Percentiles rank a stretch among this genome's conserved stretches.
These are phyloP conservation scores for Oxyscelio sp. DNA, from an alignment of 2,888 invertebrate species.

Conservation along the genomic window DNA sequence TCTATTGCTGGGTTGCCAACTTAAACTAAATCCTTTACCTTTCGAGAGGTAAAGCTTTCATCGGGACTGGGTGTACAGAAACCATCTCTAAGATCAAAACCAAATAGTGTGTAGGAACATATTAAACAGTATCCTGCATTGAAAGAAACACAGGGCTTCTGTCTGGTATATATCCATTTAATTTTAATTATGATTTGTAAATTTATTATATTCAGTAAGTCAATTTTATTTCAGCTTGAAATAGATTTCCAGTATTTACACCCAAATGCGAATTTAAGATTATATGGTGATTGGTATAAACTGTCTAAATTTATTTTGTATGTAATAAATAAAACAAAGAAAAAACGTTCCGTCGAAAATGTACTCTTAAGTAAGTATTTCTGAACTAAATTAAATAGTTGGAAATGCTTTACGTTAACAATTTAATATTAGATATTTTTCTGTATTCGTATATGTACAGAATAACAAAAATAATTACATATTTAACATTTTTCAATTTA, in stretches of 20 bases:
- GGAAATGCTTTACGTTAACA: not conserved
- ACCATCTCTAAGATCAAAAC: not conserved
- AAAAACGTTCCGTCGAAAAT: too few relatives aligned
- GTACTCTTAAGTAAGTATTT: not conserved
- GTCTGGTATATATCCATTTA: not conserved
- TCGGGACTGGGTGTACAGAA: too few relatives aligned
- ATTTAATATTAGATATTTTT: slow-evolving; percentile 1
- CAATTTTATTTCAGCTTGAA: slow-evolving; percentile 12
- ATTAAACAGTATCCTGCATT: slow-evolving; percentile 3
- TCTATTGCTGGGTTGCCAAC: too few relatives aligned
- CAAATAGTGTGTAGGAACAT: not conserved
- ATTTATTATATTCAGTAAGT: not conserved
- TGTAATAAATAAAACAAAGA: not conserved
- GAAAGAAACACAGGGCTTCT: slow-evolving; percentile 2
- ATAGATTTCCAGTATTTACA: not conserved
- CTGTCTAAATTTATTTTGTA: not conserved
- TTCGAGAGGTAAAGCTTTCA: too few relatives aligned
- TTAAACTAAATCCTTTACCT: too few relatives aligned
- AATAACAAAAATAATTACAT: too few relatives aligned
- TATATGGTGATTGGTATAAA: slow-evolving; percentile 8
- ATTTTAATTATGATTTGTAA: not conserved
- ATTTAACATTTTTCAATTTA: too few relatives aligned
- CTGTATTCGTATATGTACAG: not conserved
- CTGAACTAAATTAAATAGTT: not conserved
- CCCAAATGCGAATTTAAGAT: not conserved